Evolutionary conservation across 2,888 invertebrate genomes (phyloP), one percentile per base, ranked within the genome.

Genomic region (Syrphus vitripennis): DNA sequence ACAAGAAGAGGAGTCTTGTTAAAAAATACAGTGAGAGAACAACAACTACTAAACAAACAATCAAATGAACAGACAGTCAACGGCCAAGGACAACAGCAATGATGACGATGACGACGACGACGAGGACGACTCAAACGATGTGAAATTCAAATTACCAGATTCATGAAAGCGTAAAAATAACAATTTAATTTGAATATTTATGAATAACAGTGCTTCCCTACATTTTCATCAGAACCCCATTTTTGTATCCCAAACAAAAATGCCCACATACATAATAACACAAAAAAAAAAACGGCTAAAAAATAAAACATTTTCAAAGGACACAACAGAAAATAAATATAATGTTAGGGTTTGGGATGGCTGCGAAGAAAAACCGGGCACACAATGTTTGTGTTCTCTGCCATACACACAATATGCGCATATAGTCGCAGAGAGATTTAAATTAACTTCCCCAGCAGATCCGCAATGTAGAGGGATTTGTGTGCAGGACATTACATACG

Each of bases 121-220:
- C 14, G 37, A 42, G 16, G 26, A 63, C 42, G 69, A 74, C 61
- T 71, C 76, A 84, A 84, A 81, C 81, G 76, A 77, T 84, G 84
- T 81, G 76, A 84, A 84, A 84, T 84, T 76, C 81, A 84, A 84
- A 84, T 84, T 81, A 67, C 84, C 84, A 72, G 70, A 76, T 71
- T 84, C 84, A 84, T 69, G 84, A 81, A 67, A 81, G 84, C 84
- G 84, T 84, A 84, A 84, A 84, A 84, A 84, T 81, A 84, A 84
- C 84, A 84, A 84, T 84, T 84, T 84, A 81, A 84, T 84, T 84
- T 84, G 76, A 81, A 81, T 81, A 81, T 81, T 84, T 84, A 84
- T 84, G 81, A 84, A 81, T 81, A 81, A 34, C 40, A 34, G 34
- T 59, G 42, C 19, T 63, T 63, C 34, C 31, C 48, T 12, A 12